phyloP scores from a whole-genome alignment of 2,888 invertebrate genomes.

The Dexiosoma caninum region DNA sequence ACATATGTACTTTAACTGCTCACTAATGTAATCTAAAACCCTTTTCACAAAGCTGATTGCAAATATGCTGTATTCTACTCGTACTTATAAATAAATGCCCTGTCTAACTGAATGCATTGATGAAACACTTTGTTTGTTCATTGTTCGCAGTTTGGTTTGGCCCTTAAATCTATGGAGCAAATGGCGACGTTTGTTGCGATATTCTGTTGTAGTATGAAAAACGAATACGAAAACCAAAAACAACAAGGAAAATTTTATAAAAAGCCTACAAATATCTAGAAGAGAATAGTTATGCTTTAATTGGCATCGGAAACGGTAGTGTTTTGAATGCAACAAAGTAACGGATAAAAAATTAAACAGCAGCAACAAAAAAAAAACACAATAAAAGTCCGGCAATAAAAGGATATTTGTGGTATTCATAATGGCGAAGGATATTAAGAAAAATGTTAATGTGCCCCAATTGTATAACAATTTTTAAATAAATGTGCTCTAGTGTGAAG shows the following conservation, averaged over 20 bases:
- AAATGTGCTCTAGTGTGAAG: neutral
- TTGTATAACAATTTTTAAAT: neutral
- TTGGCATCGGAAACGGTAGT: slow-evolving; percentile 60
- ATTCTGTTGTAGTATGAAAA: slow-evolving; percentile 31
- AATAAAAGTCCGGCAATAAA: neutral
- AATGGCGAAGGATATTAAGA: slow-evolving; percentile 26
- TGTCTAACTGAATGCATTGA: neutral
- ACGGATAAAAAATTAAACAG: slow-evolving; percentile 14
- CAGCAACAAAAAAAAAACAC: slow-evolving; percentile 13
- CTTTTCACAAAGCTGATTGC: slow-evolving; percentile 36
- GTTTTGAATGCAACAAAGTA: slow-evolving; percentile 19
- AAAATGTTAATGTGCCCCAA: neutral
- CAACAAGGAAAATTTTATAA: slow-evolving; percentile 55
- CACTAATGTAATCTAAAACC: slow-evolving; percentile 71
- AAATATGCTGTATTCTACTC: slow-evolving; percentile 11
- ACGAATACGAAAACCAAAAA: slow-evolving; percentile 36
- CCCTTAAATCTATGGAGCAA: slow-evolving; percentile 42
- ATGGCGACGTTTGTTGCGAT: slow-evolving; percentile 26
- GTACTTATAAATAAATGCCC: slow-evolving; percentile 1
- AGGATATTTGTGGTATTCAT: neutral
- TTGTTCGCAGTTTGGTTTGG: slow-evolving; percentile 62
- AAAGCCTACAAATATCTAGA: slow-evolving; percentile 58
- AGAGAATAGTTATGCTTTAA: slow-evolving; percentile 60
- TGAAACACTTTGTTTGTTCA: slow-evolving; percentile 58
- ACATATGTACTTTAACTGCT: neutral